Conservation (phyloP, 2,113 vertebrate species). For the Gallinago undulata region DNA sequence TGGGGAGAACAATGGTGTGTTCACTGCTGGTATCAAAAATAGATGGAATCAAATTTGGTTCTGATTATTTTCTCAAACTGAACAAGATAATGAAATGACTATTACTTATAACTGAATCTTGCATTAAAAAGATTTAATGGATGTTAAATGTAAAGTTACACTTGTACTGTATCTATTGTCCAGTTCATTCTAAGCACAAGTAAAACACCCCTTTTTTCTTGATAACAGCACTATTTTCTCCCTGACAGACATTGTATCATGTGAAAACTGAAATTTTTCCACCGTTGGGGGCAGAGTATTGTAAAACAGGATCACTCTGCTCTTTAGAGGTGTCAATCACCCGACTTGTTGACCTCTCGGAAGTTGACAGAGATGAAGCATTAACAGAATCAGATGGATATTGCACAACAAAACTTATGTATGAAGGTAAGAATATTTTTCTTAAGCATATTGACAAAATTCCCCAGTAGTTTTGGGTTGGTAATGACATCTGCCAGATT, state of each 20-base stretch:
- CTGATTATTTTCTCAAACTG: not conserved
- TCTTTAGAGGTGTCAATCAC: constrained; percentile 90
- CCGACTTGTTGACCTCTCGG: constrained; percentile 82
- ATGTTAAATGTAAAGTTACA: not conserved
- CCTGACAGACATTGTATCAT: constrained; percentile 86
- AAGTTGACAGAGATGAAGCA: constrained; percentile 85
- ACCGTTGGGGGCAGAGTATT: constrained; percentile 80
- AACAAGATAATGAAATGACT: not conserved
- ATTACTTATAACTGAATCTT: not conserved
- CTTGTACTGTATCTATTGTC: not conserved
- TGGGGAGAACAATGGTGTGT: not conserved
- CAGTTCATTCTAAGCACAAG: not conserved
- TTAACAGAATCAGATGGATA: constrained; percentile 81
- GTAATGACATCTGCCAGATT: not conserved
- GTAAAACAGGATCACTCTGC: constrained; percentile 89
- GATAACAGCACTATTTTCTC: constrained; percentile 4
- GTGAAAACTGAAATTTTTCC: constrained; percentile 87
- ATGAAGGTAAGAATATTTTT: constrained; percentile 82
- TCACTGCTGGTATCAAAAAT: not conserved
- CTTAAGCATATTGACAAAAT: not conserved
- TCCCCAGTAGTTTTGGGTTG: not conserved
- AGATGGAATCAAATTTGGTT: not conserved
- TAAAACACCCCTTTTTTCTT: not conserved
- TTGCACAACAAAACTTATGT: constrained; percentile 91
- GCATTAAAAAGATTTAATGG: not conserved